Conservation (phyloP, 2,113 vertebrate species). For the Centropus unirufus region DNA sequence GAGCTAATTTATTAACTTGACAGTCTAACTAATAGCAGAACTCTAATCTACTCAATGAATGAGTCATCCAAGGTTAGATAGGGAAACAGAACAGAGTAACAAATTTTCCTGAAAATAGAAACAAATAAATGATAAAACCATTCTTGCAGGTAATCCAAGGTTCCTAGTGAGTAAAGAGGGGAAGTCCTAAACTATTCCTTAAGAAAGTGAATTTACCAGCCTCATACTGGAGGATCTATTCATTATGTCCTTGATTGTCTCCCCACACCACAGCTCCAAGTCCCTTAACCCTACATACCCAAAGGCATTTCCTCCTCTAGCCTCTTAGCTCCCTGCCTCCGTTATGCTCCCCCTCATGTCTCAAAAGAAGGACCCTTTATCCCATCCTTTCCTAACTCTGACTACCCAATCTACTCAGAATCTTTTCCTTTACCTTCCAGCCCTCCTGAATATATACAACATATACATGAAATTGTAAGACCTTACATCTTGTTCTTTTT, state of each 20-base stretch:
- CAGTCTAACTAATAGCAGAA: not conserved
- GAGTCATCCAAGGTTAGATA: not conserved
- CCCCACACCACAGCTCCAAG: not conserved
- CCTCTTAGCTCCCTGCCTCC: not conserved
- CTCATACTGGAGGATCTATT: not conserved
- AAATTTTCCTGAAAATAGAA: not conserved
- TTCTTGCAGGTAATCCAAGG: not conserved
- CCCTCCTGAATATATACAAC: not conserved
- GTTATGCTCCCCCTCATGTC: not conserved
- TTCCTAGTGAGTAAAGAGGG: not conserved
- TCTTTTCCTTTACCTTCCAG: not conserved
- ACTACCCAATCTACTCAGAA: not conserved
- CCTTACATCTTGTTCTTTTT: not conserved
- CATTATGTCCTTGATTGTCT: not conserved
- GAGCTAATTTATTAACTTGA: not conserved
- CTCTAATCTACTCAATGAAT: not conserved
- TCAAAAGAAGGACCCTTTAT: not conserved
- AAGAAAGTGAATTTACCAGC: not conserved
- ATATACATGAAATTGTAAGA: not conserved
- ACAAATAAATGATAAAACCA: not conserved
- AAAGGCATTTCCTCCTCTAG: not conserved
- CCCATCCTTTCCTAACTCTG: not conserved
- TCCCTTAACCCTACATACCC: not conserved
- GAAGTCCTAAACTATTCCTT: not conserved
- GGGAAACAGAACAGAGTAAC: not conserved